Percentiles rank a stretch among this genome's conserved stretches.
Conservation (phyloP, 2,888 invertebrate species). For the Clusia tigrina region DNA sequence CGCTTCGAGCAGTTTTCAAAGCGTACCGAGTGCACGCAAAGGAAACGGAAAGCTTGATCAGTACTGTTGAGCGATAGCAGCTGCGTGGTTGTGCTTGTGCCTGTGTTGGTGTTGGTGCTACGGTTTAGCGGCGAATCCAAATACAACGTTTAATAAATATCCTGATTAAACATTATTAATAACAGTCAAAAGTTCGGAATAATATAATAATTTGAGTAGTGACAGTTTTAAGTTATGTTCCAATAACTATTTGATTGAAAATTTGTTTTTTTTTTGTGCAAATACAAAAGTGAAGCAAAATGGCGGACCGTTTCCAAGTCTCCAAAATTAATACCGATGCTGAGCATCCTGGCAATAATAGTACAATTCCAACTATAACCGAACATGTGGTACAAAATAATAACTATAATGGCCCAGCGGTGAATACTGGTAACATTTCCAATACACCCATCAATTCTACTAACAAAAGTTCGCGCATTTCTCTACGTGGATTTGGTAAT, state of each 20-base stretch:
- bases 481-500: slow-evolving; percentile 55
- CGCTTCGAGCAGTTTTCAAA: too few relatives aligned
- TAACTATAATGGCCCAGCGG: slow-evolving; percentile 27
- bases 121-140: too few relatives aligned
- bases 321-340: slow-evolving; percentile 48
- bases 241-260: too few relatives aligned
- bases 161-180: too few relatives aligned
- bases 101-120: too few relatives aligned
- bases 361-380: slow-evolving; percentile 33
- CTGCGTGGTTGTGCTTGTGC: too few relatives aligned
- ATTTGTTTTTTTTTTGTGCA: not conserved
- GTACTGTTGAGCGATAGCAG: too few relatives aligned
- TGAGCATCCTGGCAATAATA: slow-evolving; percentile 27
- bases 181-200: too few relatives aligned
- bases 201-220: not conserved
- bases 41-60: too few relatives aligned
- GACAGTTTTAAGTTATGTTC: too few relatives aligned
- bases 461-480: slow-evolving; percentile 50
- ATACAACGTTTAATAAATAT: too few relatives aligned
- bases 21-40: too few relatives aligned
- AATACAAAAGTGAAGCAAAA: slow-evolving; percentile 26
- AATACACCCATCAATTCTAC: slow-evolving; percentile 31
- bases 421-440: slow-evolving; percentile 13
- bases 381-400: slow-evolving; percentile 31
- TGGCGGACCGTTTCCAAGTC: slow-evolving; percentile 58